Base-by-base conservation (phyloP, 1,140 invertebrate genomes). In the Cotesia typhae region DNA sequence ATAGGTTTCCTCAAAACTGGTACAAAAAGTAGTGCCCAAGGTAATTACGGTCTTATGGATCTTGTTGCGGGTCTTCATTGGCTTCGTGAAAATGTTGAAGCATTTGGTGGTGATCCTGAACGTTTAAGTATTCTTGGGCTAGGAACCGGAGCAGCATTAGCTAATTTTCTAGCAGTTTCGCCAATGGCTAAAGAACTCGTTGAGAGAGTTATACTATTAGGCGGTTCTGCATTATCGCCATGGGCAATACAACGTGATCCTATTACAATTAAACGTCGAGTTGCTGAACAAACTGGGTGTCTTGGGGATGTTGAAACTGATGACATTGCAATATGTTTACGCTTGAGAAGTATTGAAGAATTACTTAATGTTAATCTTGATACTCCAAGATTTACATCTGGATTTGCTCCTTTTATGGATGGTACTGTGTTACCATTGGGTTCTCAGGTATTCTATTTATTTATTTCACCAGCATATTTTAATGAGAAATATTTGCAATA, bases 21-120 rank as follows among this genome's bases (percentile, higher is more conserved):
- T 79, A 90, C 92, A 75, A 94, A 94, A 85, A 92, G 91, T 76
- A 92, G 93, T 85, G 91, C 93, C 77, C 94, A 96, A 85, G 96
- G 96, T 78, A 98, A 98, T 89, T 98, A 96, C 79, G 97, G 96
- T 5, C 89, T 98, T 77, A 95, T 98, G 92, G 96, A 98, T 88
- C 89, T 97, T 69, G 92, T 97, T 59, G 96, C 96, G n/a, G 95
- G 94, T 2, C 89, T 97, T 37, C 95, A 96, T 81, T 97, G 95
- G 96, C 89, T 98, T 36, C 91, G 93, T 71, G 94, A 97, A 82
- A 98, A 98, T 87, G 90, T 97, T 17, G 92, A 91, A 5, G 92
- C 94, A 38, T 98, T 98, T 82, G 95, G 95, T 35, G 97, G 92
- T 7, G 94, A 98, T 89, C 92, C 95, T 0, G 91, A 94, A 78